Evolutionary conservation across 35 echinoderm and acorn worm species (phyloP).

Genomic region (Heliocidaris tuberculata): DNA sequence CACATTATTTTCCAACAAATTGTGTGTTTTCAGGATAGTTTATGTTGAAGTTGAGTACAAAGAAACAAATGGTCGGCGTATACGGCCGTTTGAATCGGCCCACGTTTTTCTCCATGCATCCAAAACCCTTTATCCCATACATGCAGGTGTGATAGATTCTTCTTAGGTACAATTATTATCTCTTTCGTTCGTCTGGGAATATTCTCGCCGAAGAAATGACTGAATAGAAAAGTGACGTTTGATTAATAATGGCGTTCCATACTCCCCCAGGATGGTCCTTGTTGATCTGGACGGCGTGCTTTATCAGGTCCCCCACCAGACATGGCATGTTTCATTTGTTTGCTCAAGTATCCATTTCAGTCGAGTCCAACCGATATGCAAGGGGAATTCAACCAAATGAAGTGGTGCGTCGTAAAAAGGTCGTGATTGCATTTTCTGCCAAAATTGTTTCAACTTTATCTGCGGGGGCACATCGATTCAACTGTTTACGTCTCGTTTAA

Average conservation of each 20-base stretch:
- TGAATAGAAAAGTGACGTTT: background rate
- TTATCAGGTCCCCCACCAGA: background rate
- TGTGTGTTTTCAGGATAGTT: too few species aligned
- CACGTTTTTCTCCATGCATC: too few species aligned
- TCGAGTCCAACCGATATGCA: background rate
- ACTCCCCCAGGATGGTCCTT: background rate
- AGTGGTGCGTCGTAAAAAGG: background rate
- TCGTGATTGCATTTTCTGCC: background rate
- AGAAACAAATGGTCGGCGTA: too few species aligned
- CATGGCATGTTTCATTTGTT: background rate
- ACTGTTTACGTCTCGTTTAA: too few species aligned
- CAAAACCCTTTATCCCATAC: too few species aligned
- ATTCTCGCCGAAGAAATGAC: background rate
- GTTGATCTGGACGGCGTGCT: background rate
- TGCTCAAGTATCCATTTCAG: constrained; percentile 10
- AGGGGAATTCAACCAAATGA: constrained; percentile 5
- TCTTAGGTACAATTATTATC: too few species aligned
- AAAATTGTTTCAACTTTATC: background rate
- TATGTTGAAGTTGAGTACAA: too few species aligned
- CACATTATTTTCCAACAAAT: too few species aligned
- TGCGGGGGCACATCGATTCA: too few species aligned
- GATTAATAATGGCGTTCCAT: background rate
- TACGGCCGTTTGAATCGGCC: too few species aligned
- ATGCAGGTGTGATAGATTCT: too few species aligned
- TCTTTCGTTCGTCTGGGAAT: background rate